Conservation (phyloP, 2,888 invertebrate genomes). For the Thymelicus lineola region DNA sequence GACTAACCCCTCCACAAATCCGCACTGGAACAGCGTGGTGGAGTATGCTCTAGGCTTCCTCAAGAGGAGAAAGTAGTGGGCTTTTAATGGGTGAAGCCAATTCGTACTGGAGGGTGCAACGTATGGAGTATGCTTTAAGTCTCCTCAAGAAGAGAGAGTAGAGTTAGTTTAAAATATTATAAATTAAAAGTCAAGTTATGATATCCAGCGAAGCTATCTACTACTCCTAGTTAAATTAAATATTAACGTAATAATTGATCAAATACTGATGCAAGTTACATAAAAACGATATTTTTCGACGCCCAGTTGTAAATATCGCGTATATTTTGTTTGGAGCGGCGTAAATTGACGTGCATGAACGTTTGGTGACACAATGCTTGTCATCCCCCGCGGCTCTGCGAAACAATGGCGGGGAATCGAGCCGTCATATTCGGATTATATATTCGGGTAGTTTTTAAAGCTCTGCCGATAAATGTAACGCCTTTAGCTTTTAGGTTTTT, state of each 20-base stretch:
- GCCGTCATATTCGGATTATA: slow-evolving; percentile 39
- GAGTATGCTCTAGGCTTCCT: too few species aligned
- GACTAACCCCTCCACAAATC: too few species aligned
- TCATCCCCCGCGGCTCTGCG: slow-evolving; percentile 37
- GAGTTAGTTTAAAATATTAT: too few species aligned
- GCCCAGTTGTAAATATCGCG: slow-evolving; percentile 29
- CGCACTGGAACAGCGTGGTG: too few species aligned
- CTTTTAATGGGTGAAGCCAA: too few species aligned
- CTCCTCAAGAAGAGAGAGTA: too few species aligned
- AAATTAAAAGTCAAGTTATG: too few species aligned
- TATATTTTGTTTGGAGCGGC: slow-evolving; percentile 35
- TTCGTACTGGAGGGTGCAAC: too few species aligned
- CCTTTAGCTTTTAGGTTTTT: slow-evolving; percentile 46
- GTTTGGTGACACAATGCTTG: slow-evolving; percentile 39
- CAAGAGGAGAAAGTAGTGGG: too few species aligned
- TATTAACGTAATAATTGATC: background rate
- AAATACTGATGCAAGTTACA: slow-evolving; percentile 1
- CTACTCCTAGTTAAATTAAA: too few species aligned
- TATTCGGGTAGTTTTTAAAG: slow-evolving; percentile 35
- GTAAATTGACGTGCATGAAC: slow-evolving; percentile 37
- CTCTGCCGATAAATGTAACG: slow-evolving; percentile 24
- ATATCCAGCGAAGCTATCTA: too few species aligned
- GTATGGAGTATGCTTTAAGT: too few species aligned
- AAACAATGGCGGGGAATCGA: slow-evolving; percentile 37
- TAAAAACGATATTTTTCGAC: slow-evolving; percentile 20